Conservation (phyloP, 2,888 invertebrate species). For the Drosophila dives region DNA sequence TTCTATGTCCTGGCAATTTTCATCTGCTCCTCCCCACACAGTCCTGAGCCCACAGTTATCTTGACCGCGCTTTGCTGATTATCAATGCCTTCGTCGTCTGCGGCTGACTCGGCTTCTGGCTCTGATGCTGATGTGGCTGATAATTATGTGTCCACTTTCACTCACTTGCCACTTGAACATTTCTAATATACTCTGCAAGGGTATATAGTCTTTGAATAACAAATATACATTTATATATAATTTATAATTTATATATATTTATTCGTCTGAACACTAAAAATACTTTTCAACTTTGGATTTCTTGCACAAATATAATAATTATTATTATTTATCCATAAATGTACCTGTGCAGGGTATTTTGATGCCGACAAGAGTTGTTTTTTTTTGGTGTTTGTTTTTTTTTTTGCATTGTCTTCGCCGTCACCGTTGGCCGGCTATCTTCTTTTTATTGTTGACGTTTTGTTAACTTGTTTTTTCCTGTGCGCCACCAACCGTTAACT, state of each 20-base stretch:
- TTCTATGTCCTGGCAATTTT: slow-evolving; percentile 32
- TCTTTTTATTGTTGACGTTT: slow-evolving; percentile 68
- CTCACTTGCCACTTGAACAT: slow-evolving; percentile 28
- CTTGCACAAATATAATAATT: neutral
- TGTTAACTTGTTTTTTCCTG: slow-evolving; percentile 80
- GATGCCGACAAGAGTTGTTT: neutral
- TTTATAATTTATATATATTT: neutral
- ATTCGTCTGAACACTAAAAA: neutral
- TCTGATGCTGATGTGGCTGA: slow-evolving; percentile 76
- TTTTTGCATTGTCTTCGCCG: slow-evolving; percentile 48
- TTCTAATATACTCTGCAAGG: slow-evolving; percentile 18
- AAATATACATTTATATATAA: neutral
- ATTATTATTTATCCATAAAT: neutral
- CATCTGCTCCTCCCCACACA: neutral
- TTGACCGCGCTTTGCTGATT: slow-evolving; percentile 63
- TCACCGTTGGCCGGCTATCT: slow-evolving; percentile 53
- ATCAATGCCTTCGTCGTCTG: slow-evolving; percentile 70
- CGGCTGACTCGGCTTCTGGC: slow-evolving; percentile 40
- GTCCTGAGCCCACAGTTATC: neutral
- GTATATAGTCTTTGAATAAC: too few relatives aligned
- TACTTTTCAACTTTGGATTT: neutral
- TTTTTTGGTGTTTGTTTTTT: slow-evolving; percentile 13
- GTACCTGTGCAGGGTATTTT: neutral
- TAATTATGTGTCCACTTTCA: slow-evolving; percentile 70
- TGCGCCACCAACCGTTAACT: slow-evolving; percentile 19